These are phyloP conservation scores for Callimorpha dominula DNA, from an alignment of 2,888 invertebrate species.

Conservation along the genomic window DNA sequence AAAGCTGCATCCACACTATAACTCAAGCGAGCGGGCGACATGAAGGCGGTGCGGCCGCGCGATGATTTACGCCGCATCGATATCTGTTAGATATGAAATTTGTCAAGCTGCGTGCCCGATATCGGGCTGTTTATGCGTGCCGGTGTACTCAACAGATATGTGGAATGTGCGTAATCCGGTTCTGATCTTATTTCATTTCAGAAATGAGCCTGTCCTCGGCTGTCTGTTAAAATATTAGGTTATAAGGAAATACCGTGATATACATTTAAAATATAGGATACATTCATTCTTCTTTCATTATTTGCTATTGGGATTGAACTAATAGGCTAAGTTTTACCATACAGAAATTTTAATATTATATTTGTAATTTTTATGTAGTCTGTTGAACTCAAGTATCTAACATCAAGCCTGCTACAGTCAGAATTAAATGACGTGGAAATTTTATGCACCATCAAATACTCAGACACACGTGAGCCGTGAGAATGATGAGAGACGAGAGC, in stretches of 20 bases:
- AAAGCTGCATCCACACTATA: slow-evolving; percentile 67
- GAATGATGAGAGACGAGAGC: no score
- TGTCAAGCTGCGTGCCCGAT: slow-evolving; percentile 72
- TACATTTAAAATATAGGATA: neutral
- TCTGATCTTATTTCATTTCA: slow-evolving; percentile 33
- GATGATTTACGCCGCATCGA: slow-evolving; percentile 80
- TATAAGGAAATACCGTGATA: neutral
- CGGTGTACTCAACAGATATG: slow-evolving; percentile 52
- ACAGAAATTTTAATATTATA: neutral
- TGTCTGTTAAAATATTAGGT: neutral
- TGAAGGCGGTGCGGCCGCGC: slow-evolving; percentile 62
- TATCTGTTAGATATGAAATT: slow-evolving; percentile 83
- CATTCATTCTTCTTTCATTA: neutral
- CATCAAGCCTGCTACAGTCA: no score
- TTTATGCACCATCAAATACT: no score
- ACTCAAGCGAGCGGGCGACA: slow-evolving; percentile 60
- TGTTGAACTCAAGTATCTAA: no score
- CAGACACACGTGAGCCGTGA: no score
- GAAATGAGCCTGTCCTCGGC: slow-evolving; percentile 4
- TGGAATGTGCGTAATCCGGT: slow-evolving; percentile 38
- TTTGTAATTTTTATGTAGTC: no score
- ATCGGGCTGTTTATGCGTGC: slow-evolving; percentile 77
- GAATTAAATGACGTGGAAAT: no score
- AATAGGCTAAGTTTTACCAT: neutral
- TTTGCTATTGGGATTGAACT: neutral